Evolutionary conservation across 92 coral and sea anemone species (phyloP), one percentile per base, ranked within the genome.

Genomic region (Heliopora coerulea): DNA sequence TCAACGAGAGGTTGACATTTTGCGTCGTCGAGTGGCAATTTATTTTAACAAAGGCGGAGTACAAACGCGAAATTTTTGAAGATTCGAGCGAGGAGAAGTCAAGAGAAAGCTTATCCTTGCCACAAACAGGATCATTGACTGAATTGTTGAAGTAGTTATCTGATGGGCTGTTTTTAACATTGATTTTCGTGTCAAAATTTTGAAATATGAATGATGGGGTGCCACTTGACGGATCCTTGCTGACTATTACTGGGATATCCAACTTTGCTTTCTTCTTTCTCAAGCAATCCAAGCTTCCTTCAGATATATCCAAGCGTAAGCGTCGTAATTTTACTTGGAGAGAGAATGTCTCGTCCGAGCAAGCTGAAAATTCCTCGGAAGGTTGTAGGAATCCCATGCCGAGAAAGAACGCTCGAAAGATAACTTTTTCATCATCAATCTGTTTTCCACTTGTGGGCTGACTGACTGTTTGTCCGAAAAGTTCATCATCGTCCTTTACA

Each of bases 371-470:
- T 35, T 70, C 77, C 3, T 70, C 77, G 19, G 77, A 70, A n/a
- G 77, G 77, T 70, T 70, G 77, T 19, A 70, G 32, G 63, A 70
- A 70, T 9, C 63, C 77, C 77, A 70, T 70, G 21, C 77, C 77
- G 32, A 89, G 95, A 46, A 95, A 88, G 14, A 89, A 83, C 21
- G 91, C 88, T 84, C 83, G 90, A 80, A 95, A 95, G 37, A 90
- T 95, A 56, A 89, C 96, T 31, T 91, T 87, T 75, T 95, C 99
- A 63, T 95, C 99, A 70, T 89, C 91, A 26, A 95, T 95, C 81
- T 95, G 90, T 85, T 95, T 95, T 25, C 99, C 99, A 78, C 99
- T 95, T 35, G 99, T 95, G 33, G 99, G 99, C 30, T 89, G 96
- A 67, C 99, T 95, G 52, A 95, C 96, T 96, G 89, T 95, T 74